These are phyloP conservation scores for Luperina nickerlii DNA, from an alignment of 2,888 invertebrate genomes.

Conservation along the genomic window DNA sequence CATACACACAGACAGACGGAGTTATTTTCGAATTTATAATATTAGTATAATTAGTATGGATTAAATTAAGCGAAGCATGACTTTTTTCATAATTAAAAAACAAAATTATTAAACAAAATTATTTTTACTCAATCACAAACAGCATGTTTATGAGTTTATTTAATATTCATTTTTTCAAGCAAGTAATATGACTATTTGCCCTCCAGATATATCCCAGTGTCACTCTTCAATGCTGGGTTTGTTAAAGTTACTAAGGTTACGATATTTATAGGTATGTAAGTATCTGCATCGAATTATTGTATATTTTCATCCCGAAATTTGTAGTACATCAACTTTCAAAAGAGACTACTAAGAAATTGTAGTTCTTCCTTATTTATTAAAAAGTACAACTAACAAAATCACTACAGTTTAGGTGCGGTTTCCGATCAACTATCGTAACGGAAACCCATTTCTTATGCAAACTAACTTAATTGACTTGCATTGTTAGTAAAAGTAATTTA, in stretches of 20 bases:
- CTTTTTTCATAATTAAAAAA: conserved; percentile 18
- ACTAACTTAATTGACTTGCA: conserved; percentile 11
- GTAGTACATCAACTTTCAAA: not conserved
- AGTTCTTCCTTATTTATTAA: not conserved
- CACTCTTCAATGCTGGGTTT: not conserved
- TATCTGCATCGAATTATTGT: not conserved
- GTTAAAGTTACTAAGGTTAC: not conserved
- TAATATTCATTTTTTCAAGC: too few species aligned
- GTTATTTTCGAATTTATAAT: too few species aligned
- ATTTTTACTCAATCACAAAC: not conserved
- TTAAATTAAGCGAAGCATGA: not conserved
- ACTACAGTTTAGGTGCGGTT: not conserved
- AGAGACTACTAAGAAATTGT: not conserved
- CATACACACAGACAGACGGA: too few species aligned
- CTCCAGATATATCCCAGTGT: not conserved
- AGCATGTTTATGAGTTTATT: not conserved
- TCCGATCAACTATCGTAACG: not conserved
- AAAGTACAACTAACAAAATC: not conserved
- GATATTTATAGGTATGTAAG: not conserved
- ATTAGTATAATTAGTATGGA: too few species aligned
- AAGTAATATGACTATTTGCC: too few species aligned
- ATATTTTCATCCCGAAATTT: not conserved
- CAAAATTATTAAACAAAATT: too few species aligned
- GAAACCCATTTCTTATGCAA: not conserved
- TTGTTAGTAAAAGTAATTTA: not conserved